phyloP scores from a whole-genome alignment of 2,888 invertebrate species.

The Parnassius mnemosyne region DNA sequence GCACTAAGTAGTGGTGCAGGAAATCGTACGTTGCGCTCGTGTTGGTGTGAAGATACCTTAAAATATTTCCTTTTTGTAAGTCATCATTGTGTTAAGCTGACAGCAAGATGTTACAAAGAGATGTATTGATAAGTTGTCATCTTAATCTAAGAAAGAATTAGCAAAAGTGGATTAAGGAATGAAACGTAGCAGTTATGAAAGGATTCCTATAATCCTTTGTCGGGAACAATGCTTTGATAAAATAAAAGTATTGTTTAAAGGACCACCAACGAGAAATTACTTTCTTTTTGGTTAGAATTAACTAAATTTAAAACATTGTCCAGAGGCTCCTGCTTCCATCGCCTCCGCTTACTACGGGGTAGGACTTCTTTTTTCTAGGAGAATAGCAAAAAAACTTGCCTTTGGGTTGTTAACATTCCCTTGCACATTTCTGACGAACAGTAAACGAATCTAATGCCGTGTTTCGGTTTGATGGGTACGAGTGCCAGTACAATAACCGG shows the following conservation, averaged over 20 bases:
- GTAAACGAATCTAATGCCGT: too few relatives aligned
- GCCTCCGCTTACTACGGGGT: too few relatives aligned
- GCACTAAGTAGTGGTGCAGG: too few relatives aligned
- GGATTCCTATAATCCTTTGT: constrained; percentile 48
- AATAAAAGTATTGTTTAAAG: background rate
- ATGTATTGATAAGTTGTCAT: constrained; percentile 50
- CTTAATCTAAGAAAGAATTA: constrained; percentile 45
- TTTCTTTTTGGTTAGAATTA: too few relatives aligned
- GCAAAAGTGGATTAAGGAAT: constrained; percentile 58
- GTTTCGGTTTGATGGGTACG: too few relatives aligned
- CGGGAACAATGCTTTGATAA: background rate
- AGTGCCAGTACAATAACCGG: too few relatives aligned
- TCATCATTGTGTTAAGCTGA: constrained; percentile 69
- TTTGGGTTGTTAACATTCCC: too few relatives aligned
- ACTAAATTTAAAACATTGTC: too few relatives aligned
- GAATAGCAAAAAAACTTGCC: too few relatives aligned
- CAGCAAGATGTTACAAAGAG: constrained; percentile 66
- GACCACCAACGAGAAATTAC: constrained; percentile 3
- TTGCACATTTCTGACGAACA: too few relatives aligned
- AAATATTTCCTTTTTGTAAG: constrained; percentile 53
- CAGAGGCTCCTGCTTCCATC: too few relatives aligned
- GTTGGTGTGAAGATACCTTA: constrained; percentile 46
- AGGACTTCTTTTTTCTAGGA: too few relatives aligned
- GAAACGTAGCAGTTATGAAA: constrained; percentile 47
- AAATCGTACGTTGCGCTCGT: background rate